Evolutionary conservation across 2,888 invertebrate genomes (phyloP).

Genomic region (Amblyjoppa proteus): DNA sequence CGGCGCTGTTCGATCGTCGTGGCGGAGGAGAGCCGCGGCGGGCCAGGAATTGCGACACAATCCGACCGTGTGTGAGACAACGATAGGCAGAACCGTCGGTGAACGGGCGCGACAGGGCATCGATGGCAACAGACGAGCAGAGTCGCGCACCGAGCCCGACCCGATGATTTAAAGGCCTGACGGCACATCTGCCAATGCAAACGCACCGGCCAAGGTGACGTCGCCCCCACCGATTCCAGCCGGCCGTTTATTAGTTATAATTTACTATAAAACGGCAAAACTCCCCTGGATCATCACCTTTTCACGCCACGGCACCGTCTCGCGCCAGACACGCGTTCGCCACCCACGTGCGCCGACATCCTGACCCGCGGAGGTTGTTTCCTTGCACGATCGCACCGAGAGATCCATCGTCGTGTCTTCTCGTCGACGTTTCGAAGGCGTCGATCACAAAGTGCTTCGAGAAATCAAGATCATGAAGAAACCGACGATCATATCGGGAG

Average conservation of each 20-base stretch:
- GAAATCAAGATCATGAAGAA: constrained; percentile 22
- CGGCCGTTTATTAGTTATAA: constrained; percentile 83
- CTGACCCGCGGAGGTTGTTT: background rate
- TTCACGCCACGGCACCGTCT: constrained; percentile 74
- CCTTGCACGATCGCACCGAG: background rate
- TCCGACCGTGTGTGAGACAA: constrained; percentile 59
- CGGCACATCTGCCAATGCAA: constrained; percentile 85
- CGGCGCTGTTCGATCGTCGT: constrained; percentile 20
- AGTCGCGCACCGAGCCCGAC: constrained; percentile 38
- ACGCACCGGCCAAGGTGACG: constrained; percentile 83
- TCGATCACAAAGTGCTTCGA: constrained; percentile 39
- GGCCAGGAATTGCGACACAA: constrained; percentile 63
- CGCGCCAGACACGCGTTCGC: constrained; percentile 52
- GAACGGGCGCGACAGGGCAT: constrained; percentile 8
- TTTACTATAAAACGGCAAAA: constrained; percentile 85
- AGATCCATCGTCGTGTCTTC: background rate
- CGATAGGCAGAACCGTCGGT: constrained; percentile 42
- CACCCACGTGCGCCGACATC: constrained; percentile 2
- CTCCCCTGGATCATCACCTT: constrained; percentile 79
- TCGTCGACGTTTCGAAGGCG: background rate
- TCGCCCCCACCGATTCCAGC: constrained; percentile 70
- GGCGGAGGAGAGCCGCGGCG: constrained; percentile 22
- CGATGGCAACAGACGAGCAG: constrained; percentile 15
- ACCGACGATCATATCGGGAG: constrained; percentile 12
- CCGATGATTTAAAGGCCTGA: constrained; percentile 83